Percentiles rank a stretch among this genome's conserved stretches.
Conservation (phyloP, 2,797 vertebrate species). For the Hypotaenidia okinawae region DNA sequence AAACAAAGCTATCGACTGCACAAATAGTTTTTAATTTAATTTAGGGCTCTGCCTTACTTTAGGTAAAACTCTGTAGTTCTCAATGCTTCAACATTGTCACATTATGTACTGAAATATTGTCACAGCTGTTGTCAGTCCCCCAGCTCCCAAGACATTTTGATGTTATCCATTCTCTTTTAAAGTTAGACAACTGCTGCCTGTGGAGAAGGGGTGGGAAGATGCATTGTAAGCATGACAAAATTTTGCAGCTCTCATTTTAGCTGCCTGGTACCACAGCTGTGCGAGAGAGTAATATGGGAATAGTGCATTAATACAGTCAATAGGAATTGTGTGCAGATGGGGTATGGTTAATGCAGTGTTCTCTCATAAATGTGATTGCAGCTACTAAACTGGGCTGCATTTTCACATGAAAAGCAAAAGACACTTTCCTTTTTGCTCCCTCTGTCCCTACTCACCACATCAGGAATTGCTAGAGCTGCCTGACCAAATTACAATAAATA, state of each 20-base stretch:
- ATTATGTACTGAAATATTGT: background rate
- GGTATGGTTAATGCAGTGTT: background rate
- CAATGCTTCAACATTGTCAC: background rate
- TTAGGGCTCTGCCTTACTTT: background rate
- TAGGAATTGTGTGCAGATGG: background rate
- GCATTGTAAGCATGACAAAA: background rate
- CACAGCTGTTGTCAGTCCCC: background rate
- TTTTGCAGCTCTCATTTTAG: background rate
- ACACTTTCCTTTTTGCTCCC: background rate
- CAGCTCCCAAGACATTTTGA: background rate
- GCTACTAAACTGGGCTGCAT: background rate
- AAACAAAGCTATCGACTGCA: background rate
- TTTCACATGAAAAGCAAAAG: background rate
- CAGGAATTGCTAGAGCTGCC: background rate
- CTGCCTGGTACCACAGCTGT: constrained; percentile 1
- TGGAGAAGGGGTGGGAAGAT: background rate
- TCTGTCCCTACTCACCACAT: background rate
- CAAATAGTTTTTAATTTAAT: background rate
- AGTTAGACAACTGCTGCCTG: background rate
- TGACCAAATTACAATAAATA: background rate
- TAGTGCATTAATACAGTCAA: background rate
- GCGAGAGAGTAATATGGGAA: background rate
- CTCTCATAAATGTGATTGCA: background rate
- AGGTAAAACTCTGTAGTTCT: background rate
- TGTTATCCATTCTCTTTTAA: background rate